A percentile compares a stretch with the other conserved stretches of the same genome.
Conservation (phyloP, 2,888 invertebrate genomes). For the Sisyra terminalis region DNA sequence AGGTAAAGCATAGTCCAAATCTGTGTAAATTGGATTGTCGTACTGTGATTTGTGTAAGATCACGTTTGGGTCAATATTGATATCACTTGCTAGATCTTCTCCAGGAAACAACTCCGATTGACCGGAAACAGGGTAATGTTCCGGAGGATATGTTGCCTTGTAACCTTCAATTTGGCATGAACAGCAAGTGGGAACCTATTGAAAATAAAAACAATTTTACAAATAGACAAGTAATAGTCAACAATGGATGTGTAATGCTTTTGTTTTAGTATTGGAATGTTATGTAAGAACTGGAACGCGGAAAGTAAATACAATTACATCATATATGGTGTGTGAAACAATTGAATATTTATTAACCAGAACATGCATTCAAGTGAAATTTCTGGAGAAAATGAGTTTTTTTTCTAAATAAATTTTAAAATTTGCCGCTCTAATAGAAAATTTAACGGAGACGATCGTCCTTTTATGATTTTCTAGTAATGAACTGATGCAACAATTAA, state of each 20-base stretch:
- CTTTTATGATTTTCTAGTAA: background rate
- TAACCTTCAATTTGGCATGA: slow-evolving; percentile 69
- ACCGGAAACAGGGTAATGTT: slow-evolving; percentile 33
- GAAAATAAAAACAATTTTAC: slow-evolving; percentile 11
- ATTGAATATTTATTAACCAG: too few species aligned
- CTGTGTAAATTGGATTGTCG: slow-evolving; percentile 9
- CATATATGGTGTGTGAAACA: too few species aligned
- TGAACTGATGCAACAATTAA: too few species aligned
- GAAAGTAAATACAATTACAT: too few species aligned
- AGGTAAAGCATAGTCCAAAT: slow-evolving; percentile 8
- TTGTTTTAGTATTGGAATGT: too few species aligned
- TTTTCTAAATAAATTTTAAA: too few species aligned
- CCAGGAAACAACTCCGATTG: slow-evolving; percentile 38
- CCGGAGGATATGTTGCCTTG: slow-evolving; percentile 47
- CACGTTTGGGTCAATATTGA: slow-evolving; percentile 8
- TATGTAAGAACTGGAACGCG: too few species aligned
- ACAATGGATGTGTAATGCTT: too few species aligned
- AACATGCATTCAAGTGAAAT: too few species aligned
- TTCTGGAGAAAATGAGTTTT: too few species aligned
- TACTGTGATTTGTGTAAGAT: slow-evolving; percentile 11
- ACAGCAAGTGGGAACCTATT: slow-evolving; percentile 65
- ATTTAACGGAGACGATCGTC: background rate
- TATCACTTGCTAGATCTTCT: slow-evolving; percentile 23
- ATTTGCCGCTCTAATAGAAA: too few species aligned
- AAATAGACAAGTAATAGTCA: too few species aligned